Conservation (phyloP, 2,888 invertebrate genomes). For the Ochropleura plecta region DNA sequence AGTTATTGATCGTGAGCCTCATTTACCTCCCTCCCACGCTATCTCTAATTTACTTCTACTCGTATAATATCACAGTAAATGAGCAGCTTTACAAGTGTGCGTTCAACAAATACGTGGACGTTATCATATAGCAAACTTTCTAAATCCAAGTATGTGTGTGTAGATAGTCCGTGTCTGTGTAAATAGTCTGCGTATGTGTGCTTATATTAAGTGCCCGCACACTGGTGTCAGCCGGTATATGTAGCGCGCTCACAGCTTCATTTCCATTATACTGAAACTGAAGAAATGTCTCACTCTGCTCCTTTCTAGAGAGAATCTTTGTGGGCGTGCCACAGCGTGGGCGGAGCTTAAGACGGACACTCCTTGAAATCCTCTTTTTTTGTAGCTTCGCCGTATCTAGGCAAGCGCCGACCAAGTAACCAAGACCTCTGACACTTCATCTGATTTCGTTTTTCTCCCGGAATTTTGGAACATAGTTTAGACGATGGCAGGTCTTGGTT, state of each 20-base stretch:
- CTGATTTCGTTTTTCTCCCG: slow-evolving; percentile 61
- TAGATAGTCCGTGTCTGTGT: slow-evolving; percentile 32
- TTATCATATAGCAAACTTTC: slow-evolving; percentile 50
- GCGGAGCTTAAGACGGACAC: slow-evolving; percentile 87
- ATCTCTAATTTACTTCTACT: slow-evolving; percentile 61
- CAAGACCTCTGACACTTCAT: slow-evolving; percentile 76
- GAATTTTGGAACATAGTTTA: slow-evolving; percentile 43
- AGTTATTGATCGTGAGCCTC: slow-evolving; percentile 67
- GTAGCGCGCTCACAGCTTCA: slow-evolving; percentile 70
- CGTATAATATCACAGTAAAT: slow-evolving; percentile 56
- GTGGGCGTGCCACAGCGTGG: slow-evolving; percentile 85
- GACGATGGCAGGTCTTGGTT: slow-evolving; percentile 68
- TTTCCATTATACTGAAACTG: slow-evolving; percentile 79
- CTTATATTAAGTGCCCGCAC: slow-evolving; percentile 54
- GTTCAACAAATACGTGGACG: slow-evolving; percentile 41
- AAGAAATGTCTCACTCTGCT: slow-evolving; percentile 86
- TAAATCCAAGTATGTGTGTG: slow-evolving; percentile 39
- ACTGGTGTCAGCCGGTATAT: slow-evolving; percentile 55
- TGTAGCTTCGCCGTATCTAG: slow-evolving; percentile 86
- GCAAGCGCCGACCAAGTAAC: slow-evolving; percentile 80
- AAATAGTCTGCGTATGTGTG: slow-evolving; percentile 41
- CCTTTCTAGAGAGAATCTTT: slow-evolving; percentile 78
- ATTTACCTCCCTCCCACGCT: slow-evolving; percentile 62
- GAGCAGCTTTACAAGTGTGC: slow-evolving; percentile 44
- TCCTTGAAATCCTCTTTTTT: slow-evolving; percentile 90